phyloP scores from a whole-genome alignment of 2,113 vertebrate genomes.

The Amphiprion percula region DNA sequence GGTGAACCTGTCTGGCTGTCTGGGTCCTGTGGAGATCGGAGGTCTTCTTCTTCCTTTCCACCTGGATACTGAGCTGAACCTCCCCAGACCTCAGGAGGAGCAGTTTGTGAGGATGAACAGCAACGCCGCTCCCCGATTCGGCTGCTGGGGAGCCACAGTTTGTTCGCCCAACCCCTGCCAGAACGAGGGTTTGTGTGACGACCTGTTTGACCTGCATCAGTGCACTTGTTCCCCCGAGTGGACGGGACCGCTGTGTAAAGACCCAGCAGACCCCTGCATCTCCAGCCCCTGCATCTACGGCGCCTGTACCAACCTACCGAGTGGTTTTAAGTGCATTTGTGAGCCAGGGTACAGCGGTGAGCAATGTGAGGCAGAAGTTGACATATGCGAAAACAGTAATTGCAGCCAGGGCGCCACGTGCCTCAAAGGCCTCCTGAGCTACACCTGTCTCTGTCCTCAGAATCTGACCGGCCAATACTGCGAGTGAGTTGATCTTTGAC shows the following conservation, averaged over 20 bases:
- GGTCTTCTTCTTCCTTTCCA: conserved; percentile 90
- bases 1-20: conserved; percentile 85
- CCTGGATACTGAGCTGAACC: conserved; percentile 74
- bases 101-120: conserved; percentile 85
- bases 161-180: conserved; percentile 88
- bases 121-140: conserved; percentile 55
- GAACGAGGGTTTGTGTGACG: conserved; percentile 86
- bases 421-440: conserved; percentile 81
- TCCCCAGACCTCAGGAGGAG: conserved; percentile 87
- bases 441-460: conserved; percentile 88
- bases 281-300: conserved; percentile 90
- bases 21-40: conserved; percentile 88
- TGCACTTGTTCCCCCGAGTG: conserved; percentile 86
- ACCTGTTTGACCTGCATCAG: conserved; percentile 84
- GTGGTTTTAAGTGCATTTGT: conserved; percentile 86
- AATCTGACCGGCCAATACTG: conserved; percentile 90
- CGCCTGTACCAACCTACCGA: conserved; percentile 80
- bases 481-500: conserved; percentile 73
- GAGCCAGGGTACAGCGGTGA: conserved; percentile 85
- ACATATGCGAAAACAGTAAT: conserved; percentile 85
- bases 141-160: conserved; percentile 83
- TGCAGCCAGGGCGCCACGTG: conserved; percentile 91
- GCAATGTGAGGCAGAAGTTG: conserved; percentile 84
- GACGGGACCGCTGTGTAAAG: conserved; percentile 85
- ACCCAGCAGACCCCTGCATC: conserved; percentile 78